A percentile compares a stretch with the other conserved stretches of the same genome.
Conservation (phyloP, 1,140 invertebrate species). For the Calycopis cecrops region DNA sequence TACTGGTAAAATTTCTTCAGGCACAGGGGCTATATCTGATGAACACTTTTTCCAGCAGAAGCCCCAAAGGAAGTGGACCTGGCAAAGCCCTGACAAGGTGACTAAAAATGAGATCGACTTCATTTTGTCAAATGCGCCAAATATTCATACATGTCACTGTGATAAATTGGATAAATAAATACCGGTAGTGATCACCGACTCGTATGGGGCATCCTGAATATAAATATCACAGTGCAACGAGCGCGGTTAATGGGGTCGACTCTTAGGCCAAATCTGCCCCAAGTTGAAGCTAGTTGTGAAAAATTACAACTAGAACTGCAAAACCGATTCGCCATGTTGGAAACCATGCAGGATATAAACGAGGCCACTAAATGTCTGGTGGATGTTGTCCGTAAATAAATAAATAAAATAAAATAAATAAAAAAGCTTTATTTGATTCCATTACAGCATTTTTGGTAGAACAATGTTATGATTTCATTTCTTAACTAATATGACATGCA, state of each 20-base stretch:
- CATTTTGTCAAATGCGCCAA: background rate
- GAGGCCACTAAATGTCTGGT: too few relatives aligned
- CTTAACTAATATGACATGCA: too few relatives aligned
- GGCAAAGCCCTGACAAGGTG: slow-evolving; percentile 18
- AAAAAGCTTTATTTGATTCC: too few relatives aligned
- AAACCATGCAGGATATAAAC: too few relatives aligned
- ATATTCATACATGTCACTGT: slow-evolving; percentile 30
- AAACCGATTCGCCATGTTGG: slow-evolving; percentile 8
- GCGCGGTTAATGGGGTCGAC: slow-evolving; percentile 4
- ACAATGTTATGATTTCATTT: too few relatives aligned
- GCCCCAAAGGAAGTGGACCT: slow-evolving; percentile 29
- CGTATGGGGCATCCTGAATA: slow-evolving; percentile 13
- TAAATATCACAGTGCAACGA: background rate
- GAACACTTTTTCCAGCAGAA: slow-evolving; percentile 17
- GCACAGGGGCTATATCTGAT: background rate
- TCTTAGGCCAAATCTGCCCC: background rate
- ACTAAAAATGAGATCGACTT: slow-evolving; percentile 37
- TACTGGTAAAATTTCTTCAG: slow-evolving; percentile 15
- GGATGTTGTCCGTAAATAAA: too few relatives aligned
- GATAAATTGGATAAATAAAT: slow-evolving; percentile 23
- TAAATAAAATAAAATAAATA: too few relatives aligned
- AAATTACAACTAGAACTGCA: background rate
- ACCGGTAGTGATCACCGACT: slow-evolving; percentile 26
- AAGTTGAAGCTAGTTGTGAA: background rate
- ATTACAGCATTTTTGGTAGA: too few relatives aligned